Base-by-base conservation (phyloP, 1,140 invertebrate genomes). In the Agraylea sexmaculata region DNA sequence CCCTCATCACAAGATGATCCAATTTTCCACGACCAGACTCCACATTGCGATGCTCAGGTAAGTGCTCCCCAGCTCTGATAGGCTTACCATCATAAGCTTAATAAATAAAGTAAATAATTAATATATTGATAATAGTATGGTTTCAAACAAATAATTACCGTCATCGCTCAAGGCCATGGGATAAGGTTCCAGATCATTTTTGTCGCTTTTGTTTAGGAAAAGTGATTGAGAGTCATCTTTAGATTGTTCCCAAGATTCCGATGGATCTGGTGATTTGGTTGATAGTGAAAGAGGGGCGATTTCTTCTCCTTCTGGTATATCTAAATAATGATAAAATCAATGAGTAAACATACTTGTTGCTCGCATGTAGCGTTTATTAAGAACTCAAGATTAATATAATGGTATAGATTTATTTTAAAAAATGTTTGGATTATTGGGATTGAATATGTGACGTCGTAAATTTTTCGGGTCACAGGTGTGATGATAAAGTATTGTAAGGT, bases 111-210 rank as follows among this genome's bases (percentile, higher is more conserved):
- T 27, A 8, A n/a, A n/a, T 27, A n/a, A 27, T 8, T 29, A 13
- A 25, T 25, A 25, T 25, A 25, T 25, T 7, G 6, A 25, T 25
- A 25, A 7, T 7, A 7, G 15, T 32, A 3, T 32, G 10, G n/a
- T 17, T 32, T n/a, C n/a, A n/a, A n/a, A n/a, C n/a, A n/a, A n/a
- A n/a, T 12, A 50, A 19, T 57, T 61, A 68, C 65, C 62, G 60
- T 68, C 65, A 54, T 68, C 65, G 43, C 61, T 65, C 12, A 68
- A 55, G 35, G 65, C 65, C 44, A 68, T 58, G 22, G 65, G 64
- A 48, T 68, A 68, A n/a, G 65, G 65, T 49, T 68, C 65, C 41
- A 66, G 48, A 46, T 68, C 65, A 52, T 68, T 68, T 55, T 68
- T 68, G 51, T 68, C 63, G 44, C 60, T 68, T 49, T 68, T 68